Evolutionary conservation across 2,113 vertebrate genomes (phyloP).

Genomic region (Poeciliopsis turrubarensis): DNA sequence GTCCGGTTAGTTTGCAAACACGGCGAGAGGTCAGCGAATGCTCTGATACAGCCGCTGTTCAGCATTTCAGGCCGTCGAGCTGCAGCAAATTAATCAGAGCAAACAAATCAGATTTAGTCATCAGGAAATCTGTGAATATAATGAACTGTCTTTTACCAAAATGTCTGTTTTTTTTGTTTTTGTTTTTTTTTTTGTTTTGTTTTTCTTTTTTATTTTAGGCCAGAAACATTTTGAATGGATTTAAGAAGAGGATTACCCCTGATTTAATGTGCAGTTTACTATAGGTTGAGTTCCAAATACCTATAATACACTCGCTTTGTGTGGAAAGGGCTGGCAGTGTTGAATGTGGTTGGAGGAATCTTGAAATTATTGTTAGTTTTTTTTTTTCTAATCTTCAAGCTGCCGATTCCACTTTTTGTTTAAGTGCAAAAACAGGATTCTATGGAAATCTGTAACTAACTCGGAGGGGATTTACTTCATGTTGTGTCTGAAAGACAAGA

Average conservation of each 20-base stretch:
- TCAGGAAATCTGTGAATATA: not conserved
- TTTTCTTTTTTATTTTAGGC: too few relatives aligned
- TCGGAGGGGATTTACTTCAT: too few relatives aligned
- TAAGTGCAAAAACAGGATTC: too few relatives aligned
- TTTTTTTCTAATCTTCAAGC: too few relatives aligned
- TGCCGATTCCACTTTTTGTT: too few relatives aligned
- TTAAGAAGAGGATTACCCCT: too few relatives aligned
- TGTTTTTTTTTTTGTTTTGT: too few relatives aligned
- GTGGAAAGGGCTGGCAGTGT: not conserved
- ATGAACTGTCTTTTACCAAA: too few relatives aligned
- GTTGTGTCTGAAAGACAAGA: too few relatives aligned
- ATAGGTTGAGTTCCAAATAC: not conserved
- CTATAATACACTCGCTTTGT: not conserved
- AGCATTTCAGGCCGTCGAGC: fast-evolving
- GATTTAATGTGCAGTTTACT: not conserved
- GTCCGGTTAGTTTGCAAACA: not conserved
- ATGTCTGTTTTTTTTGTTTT: too few relatives aligned
- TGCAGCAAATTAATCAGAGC: not conserved
- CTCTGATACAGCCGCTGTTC: not conserved
- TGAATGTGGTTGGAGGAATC: not conserved
- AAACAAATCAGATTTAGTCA: not conserved
- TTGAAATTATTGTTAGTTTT: not conserved
- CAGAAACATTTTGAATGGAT: too few relatives aligned
- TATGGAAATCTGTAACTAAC: too few relatives aligned
- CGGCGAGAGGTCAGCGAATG: not conserved